These are phyloP conservation scores for Phymatocera aterrima DNA, from an alignment of 2,888 invertebrate genomes.

Conservation along the genomic window DNA sequence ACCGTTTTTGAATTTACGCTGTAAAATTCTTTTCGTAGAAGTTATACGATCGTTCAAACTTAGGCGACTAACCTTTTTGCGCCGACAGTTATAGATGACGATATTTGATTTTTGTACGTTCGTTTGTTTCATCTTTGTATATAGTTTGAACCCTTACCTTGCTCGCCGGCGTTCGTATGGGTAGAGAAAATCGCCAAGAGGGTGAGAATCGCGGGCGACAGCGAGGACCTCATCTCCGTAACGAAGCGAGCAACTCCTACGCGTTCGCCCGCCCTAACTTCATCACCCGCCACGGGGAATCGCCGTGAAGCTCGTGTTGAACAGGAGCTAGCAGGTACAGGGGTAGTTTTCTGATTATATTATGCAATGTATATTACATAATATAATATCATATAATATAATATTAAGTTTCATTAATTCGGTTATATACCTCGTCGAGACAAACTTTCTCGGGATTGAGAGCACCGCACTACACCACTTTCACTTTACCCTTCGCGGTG, in stretches of 20 bases:
- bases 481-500: too few species aligned
- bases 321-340: too few species aligned
- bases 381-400: neutral
- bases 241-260: constrained; percentile 50
- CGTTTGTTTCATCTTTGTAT: neutral
- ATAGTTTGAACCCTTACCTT: constrained; percentile 58
- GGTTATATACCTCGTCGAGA: too few species aligned
- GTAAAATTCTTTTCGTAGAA: too few species aligned
- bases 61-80: too few species aligned
- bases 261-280: constrained; percentile 38
- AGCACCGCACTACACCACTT: too few species aligned
- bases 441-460: too few species aligned
- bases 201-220: constrained; percentile 61
- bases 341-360: neutral
- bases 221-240: constrained; percentile 64
- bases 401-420: too few species aligned
- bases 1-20: neutral
- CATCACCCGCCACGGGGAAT: constrained; percentile 21
- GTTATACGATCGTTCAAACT: too few species aligned
- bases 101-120: too few species aligned
- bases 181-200: constrained; percentile 61
- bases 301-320: neutral
- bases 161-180: constrained; percentile 63
- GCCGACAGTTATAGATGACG: too few species aligned
- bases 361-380: neutral